Conservation (phyloP, 2,888 invertebrate species). For the Willowsia nigromaculata region DNA sequence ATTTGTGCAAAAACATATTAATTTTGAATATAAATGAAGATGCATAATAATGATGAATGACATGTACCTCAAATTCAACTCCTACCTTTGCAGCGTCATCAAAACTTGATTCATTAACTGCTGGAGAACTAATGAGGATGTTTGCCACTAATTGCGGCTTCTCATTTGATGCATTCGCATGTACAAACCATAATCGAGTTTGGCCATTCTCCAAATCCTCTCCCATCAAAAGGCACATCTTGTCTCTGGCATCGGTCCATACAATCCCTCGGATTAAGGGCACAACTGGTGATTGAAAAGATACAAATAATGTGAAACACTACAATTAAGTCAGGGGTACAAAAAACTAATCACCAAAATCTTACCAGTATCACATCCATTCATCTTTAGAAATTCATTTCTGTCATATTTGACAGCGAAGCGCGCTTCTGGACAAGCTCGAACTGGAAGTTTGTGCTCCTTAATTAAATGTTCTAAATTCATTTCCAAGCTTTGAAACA, state of each 20-base stretch:
- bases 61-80: too few relatives aligned
- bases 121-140: background rate
- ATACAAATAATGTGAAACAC: too few relatives aligned
- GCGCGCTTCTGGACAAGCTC: background rate
- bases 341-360: background rate
- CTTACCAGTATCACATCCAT: background rate
- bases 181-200: slow-evolving; percentile 6
- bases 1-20: too few relatives aligned
- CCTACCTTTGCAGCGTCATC: too few relatives aligned
- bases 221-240: background rate
- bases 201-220: background rate
- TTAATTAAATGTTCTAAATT: background rate
- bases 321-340: background rate
- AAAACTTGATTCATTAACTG: too few relatives aligned
- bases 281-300: background rate
- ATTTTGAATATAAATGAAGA: too few relatives aligned
- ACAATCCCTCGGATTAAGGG: slow-evolving; percentile 34
- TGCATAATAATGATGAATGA: too few relatives aligned
- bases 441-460: background rate
- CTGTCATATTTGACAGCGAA: slow-evolving; percentile 18
- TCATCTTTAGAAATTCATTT: background rate
- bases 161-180: background rate
- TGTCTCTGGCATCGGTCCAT: background rate
- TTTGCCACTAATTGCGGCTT: background rate
- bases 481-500: background rate